Base-by-base conservation (phyloP, 2,888 invertebrate genomes). In the Tuberolachnus salignus region DNA sequence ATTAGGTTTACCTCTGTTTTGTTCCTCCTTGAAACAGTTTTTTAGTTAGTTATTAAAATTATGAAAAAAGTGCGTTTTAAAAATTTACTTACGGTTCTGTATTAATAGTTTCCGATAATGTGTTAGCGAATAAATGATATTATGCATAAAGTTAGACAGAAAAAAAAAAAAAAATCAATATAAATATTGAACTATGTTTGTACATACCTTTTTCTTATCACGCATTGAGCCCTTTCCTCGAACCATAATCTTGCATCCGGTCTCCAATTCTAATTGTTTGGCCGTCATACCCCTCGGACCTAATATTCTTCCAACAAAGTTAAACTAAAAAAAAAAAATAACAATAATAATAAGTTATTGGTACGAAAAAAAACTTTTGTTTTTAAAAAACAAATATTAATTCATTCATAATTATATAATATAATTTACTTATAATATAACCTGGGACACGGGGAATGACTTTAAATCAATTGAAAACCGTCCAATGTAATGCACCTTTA, bases 231-330 rank as follows among this genome's bases (percentile, higher is more conserved):
- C 98, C 88, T 97, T 97, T 86, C 99, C 98, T 89, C 99, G 91
- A 85, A 99, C 98, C 99, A 99, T 99, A 85, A 99, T 98, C 91
- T 99, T 99, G 89, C 99, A 99, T 84, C 98, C 98, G 84, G 99
- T 99, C 89, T 98, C 98, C 88, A 98, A 97, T 88, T 99, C 99
- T 87, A 99, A 88, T 89, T 99, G 98, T 88, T 99, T 99, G 75
- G 99, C 98, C 83, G 99, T 99, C 98, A 99, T 99, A 84, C 99
- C 99, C 84, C 99, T 91, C 83, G 99, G 99, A 74, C 99, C 99
- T 85, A 99, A 89, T 89, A 99, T 99, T 89, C 99, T 91, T 85
- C 99, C 99, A 85, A 99, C 99, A 88, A 99, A 99, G 89, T 99
- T 99, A 88, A 98, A 99, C 98, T 99, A 92, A 82, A 94, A 93